Percentiles rank a stretch among this genome's conserved stretches.
Evolutionary conservation across 2,888 invertebrate genomes (phyloP).

Genomic region (Junonia oenone): DNA sequence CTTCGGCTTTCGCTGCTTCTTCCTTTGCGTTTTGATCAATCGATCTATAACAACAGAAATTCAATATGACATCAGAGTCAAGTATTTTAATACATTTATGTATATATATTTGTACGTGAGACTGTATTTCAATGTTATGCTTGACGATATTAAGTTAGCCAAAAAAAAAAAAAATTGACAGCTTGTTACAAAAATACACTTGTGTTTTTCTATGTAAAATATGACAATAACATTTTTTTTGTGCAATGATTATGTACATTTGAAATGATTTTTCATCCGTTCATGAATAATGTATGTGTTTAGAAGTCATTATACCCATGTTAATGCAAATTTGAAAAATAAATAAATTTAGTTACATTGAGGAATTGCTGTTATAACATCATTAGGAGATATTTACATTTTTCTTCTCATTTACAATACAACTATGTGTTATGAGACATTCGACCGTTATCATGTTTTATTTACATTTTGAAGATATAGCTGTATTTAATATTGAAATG

Average conservation of each 20-base stretch:
- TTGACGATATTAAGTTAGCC: no score
- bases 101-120: no score
- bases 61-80: no score
- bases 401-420: not conserved
- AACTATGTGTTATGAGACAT: not conserved
- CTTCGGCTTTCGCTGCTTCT: slow-evolving; percentile 47
- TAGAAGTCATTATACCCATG: slow-evolving; percentile 27
- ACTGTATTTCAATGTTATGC: no score
- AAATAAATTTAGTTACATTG: slow-evolving; percentile 2
- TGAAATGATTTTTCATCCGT: slow-evolving; percentile 2
- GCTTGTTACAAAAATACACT: not conserved
- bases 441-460: not conserved
- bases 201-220: not conserved
- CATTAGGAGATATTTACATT: slow-evolving; percentile 4
- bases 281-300: slow-evolving; percentile 17
- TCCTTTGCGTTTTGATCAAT: slow-evolving; percentile 56
- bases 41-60: no score
- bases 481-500: no score
- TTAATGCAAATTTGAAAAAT: slow-evolving; percentile 24
- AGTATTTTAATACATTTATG: no score
- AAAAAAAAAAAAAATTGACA: no score
- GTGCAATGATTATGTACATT: not conserved
- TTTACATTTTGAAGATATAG: no score
- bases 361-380: slow-evolving; percentile 3
- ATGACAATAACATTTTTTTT: not conserved